A percentile compares a stretch with the other conserved stretches of the same genome.
Conservation (phyloP, 2,888 invertebrate species). For the Aethes cnicana region DNA sequence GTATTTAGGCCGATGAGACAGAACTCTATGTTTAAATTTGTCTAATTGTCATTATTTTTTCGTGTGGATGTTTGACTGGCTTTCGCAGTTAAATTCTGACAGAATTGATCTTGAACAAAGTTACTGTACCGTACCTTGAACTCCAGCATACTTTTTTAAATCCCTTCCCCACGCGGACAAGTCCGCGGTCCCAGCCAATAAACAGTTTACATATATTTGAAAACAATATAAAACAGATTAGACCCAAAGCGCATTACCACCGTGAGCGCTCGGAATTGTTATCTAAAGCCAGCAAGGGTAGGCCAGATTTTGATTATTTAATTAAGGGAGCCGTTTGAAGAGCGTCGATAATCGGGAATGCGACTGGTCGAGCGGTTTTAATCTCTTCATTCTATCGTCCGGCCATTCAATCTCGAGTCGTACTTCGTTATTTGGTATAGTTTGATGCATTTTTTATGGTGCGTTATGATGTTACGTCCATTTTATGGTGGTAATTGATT, state of each 20-base stretch:
- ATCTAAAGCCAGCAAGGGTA: slow-evolving; percentile 35
- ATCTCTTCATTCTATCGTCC: slow-evolving; percentile 58
- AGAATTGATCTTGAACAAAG: too few species aligned
- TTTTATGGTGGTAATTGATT: slow-evolving; percentile 22
- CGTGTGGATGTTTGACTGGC: too few species aligned
- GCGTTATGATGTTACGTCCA: slow-evolving; percentile 22
- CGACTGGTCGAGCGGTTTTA: slow-evolving; percentile 54
- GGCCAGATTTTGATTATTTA: slow-evolving; percentile 57
- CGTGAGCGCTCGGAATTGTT: slow-evolving; percentile 24
- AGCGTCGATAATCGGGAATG: slow-evolving; percentile 75
- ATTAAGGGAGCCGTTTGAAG: slow-evolving; percentile 60
- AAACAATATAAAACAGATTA: slow-evolving; percentile 28
- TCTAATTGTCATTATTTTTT: too few species aligned
- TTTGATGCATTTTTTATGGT: slow-evolving; percentile 29
- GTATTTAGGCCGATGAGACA: too few species aligned
- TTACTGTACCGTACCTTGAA: too few species aligned
- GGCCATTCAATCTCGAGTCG: slow-evolving; percentile 21
- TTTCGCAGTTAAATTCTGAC: too few species aligned
- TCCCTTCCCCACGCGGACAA: not conserved
- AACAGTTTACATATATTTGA: slow-evolving; percentile 22
- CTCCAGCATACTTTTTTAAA: too few species aligned
- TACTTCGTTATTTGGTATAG: slow-evolving; percentile 29
- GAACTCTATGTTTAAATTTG: too few species aligned
- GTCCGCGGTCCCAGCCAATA: too few species aligned
- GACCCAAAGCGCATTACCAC: slow-evolving; percentile 25